Percentiles rank a stretch among this genome's conserved stretches.
phyloP scores from a whole-genome alignment of 92 coral and sea anemone genomes.

The Pocillopora meandrina region DNA sequence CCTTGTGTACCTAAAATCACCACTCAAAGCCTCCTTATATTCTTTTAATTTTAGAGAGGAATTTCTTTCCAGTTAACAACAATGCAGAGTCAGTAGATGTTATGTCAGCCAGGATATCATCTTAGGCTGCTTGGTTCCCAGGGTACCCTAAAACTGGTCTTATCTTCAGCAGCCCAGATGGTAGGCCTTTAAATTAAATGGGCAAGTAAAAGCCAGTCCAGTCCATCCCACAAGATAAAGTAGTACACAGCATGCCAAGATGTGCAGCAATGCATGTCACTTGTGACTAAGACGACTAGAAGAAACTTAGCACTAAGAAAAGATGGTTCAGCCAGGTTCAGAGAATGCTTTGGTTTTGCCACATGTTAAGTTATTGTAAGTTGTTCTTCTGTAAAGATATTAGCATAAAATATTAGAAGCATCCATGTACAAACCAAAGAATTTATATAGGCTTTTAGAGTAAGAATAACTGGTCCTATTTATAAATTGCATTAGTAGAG shows the following conservation, averaged over 20 bases:
- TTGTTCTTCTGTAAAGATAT: constrained; percentile 41
- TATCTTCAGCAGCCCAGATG: not conserved
- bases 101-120: constrained; percentile 67
- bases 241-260: not conserved
- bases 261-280: not conserved
- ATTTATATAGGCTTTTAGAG: constrained; percentile 28
- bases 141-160: not conserved
- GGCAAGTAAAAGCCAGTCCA: constrained; percentile 6
- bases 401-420: constrained; percentile 48
- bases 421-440: constrained; percentile 44
- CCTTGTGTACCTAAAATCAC: no score
- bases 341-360: constrained; percentile 21
- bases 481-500: constrained; percentile 45
- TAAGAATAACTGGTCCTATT: constrained; percentile 27
- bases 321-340: constrained; percentile 7
- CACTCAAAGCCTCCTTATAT: not conserved
- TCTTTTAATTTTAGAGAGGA: constrained; percentile 50
- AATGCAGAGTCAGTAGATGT: constrained; percentile 66
- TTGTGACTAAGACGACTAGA: constrained; percentile 4
- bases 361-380: constrained; percentile 34
- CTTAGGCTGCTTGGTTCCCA: constrained; percentile 10
- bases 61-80: constrained; percentile 66
- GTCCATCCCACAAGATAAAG: constrained; percentile 7
- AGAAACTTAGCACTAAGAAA: not conserved
- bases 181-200: not conserved